Percentiles rank a stretch among this genome's conserved stretches.
Evolutionary conservation across 2,888 invertebrate genomes (phyloP).

Genomic region (Megastigmus dorsalis): DNA sequence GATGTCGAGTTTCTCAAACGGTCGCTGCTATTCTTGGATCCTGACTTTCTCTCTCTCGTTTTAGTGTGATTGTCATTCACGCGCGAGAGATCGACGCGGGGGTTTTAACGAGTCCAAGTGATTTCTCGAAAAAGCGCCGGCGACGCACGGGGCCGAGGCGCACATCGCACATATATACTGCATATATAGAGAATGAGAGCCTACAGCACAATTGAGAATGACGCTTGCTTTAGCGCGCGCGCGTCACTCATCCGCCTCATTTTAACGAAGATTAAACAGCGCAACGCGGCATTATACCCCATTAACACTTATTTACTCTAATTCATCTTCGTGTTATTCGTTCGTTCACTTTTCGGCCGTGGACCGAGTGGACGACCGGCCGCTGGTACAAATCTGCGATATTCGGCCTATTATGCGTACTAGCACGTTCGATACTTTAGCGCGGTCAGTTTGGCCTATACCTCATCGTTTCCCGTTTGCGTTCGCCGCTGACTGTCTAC

Average conservation of each 20-base stretch:
- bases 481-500: too few relatives aligned
- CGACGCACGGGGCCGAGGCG: too few relatives aligned
- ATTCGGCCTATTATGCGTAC: not conserved
- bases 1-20: too few relatives aligned
- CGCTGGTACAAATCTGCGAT: constrained; percentile 36
- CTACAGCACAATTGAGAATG: constrained; percentile 56
- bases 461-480: too few relatives aligned
- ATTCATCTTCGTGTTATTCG: constrained; percentile 71
- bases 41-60: too few relatives aligned
- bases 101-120: constrained; percentile 52
- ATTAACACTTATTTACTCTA: constrained; percentile 70
- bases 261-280: constrained; percentile 71
- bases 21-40: too few relatives aligned
- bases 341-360: constrained; percentile 44
- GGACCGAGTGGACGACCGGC: constrained; percentile 42
- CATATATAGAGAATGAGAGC: too few relatives aligned
- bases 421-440: constrained; percentile 28
- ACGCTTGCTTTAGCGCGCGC: not conserved
- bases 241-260: constrained; percentile 54
- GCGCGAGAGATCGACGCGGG: too few relatives aligned
- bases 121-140: constrained; percentile 57
- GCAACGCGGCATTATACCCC: constrained; percentile 65
- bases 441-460: not conserved
- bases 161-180: too few relatives aligned
- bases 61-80: too few relatives aligned